These are phyloP conservation scores for Chrysocyon brachyurus DNA, from an alignment of 2,797 vertebrate genomes.

Conservation along the genomic window DNA sequence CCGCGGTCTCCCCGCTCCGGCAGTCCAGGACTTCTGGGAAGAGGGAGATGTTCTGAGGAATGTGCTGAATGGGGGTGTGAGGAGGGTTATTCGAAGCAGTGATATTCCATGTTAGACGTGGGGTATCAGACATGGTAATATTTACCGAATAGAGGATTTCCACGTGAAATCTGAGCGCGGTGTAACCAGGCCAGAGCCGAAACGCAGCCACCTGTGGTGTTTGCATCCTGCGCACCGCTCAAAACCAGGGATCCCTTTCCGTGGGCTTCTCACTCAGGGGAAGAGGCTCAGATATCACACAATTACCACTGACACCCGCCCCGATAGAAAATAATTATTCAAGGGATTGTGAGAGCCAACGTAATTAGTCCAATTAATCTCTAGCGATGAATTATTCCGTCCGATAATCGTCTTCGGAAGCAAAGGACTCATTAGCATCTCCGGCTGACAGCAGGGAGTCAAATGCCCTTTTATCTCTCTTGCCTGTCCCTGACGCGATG, in stretches of 20 bases:
- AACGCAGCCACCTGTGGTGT: background rate
- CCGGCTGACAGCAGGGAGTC: constrained; percentile 70
- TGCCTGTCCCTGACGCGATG: constrained; percentile 43
- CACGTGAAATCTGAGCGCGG: fast-evolving
- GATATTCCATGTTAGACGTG: background rate
- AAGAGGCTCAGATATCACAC: background rate
- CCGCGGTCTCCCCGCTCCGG: background rate
- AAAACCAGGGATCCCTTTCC: background rate
- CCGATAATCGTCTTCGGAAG: constrained; percentile 76
- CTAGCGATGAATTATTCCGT: constrained; percentile 75
- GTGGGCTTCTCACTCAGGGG: background rate
- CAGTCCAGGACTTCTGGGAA: background rate
- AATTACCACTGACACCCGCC: constrained; percentile 62
- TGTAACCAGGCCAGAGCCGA: background rate
- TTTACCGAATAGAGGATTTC: background rate
- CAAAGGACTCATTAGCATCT: constrained; percentile 77
- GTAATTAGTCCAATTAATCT: constrained; percentile 82
- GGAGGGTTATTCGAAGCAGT: background rate
- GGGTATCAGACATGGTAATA: background rate
- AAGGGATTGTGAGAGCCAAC: constrained; percentile 72
- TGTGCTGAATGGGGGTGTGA: background rate
- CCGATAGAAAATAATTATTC: constrained; percentile 67
- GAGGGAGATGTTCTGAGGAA: background rate
- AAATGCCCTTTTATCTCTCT: constrained; percentile 66
- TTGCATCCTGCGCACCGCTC: background rate